phyloP scores from a whole-genome alignment of 2,797 vertebrate genomes.

The Coluber constrictor region DNA sequence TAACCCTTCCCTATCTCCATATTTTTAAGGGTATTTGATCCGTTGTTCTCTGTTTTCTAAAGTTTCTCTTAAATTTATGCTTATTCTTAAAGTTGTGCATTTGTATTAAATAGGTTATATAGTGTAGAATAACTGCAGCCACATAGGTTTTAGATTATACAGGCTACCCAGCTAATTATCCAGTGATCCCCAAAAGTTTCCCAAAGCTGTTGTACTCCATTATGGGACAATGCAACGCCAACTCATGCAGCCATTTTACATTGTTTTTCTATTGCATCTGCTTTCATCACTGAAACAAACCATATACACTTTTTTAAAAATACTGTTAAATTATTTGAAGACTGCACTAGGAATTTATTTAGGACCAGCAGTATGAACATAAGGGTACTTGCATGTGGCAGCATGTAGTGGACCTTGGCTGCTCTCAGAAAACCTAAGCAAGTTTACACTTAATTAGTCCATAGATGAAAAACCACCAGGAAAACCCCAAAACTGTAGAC shows the following conservation, averaged over 20 bases:
- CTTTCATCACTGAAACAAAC: not conserved
- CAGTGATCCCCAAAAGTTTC: not conserved
- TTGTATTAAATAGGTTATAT: not conserved
- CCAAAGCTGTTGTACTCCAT: not conserved
- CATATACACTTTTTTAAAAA: not conserved
- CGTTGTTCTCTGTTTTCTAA: not conserved
- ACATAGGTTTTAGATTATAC: not conserved
- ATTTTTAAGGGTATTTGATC: not conserved
- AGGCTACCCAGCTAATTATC: not conserved
- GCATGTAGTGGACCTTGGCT: not conserved
- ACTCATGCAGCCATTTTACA: not conserved
- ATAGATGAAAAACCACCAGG: not conserved
- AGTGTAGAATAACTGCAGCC: not conserved
- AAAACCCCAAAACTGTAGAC: not conserved
- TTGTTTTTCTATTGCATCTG: not conserved
- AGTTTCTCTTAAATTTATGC: not conserved
- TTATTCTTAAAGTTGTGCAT: not conserved
- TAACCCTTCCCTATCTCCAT: not conserved
- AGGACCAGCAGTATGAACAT: not conserved
- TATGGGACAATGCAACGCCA: not conserved
- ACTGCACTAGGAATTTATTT: not conserved
- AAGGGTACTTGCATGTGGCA: not conserved
- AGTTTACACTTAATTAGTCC: not conserved
- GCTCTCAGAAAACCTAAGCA: not conserved
- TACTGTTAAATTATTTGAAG: not conserved